A percentile compares a stretch with the other conserved stretches of the same genome.
Evolutionary conservation across 2,888 invertebrate species (phyloP).

Genomic region (Eretmocerus hayati): DNA sequence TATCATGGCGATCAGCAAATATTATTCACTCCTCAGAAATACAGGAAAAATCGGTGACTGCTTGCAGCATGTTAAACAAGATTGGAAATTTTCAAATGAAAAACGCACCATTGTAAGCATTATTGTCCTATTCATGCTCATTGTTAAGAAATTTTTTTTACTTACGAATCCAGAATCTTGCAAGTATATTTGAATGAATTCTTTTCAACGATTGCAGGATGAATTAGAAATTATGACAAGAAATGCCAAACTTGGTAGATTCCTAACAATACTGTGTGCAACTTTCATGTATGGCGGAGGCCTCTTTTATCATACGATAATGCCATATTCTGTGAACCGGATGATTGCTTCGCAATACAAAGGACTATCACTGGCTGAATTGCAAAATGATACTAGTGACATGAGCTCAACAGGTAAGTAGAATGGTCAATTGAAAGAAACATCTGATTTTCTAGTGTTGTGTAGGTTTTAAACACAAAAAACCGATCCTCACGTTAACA

Average conservation of each 20-base stretch:
- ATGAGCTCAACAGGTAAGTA: too few relatives aligned
- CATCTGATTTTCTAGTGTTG: too few relatives aligned
- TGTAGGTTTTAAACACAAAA: too few relatives aligned
- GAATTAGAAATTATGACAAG: slow-evolving; percentile 28
- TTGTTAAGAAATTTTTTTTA: not conserved
- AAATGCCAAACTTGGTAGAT: slow-evolving; percentile 30
- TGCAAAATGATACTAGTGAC: too few relatives aligned
- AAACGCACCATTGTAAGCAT: slow-evolving; percentile 5
- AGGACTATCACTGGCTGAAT: too few relatives aligned
- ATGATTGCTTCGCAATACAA: too few relatives aligned
- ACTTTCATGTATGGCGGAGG: slow-evolving; percentile 33
- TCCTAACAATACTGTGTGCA: slow-evolving; percentile 25
- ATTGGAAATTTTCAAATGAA: slow-evolving; percentile 28
- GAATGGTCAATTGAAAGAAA: too few relatives aligned
- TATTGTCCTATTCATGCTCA: not conserved
- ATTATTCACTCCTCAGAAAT: slow-evolving; percentile 22
- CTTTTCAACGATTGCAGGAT: not conserved
- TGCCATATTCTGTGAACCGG: slow-evolving; percentile 36
- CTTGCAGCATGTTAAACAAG: slow-evolving; percentile 27
- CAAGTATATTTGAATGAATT: too few relatives aligned
- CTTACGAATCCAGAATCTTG: too few relatives aligned
- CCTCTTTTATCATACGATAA: slow-evolving; percentile 33
- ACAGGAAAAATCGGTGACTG: slow-evolving; percentile 23
- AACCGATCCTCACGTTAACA: too few relatives aligned
- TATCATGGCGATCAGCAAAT: slow-evolving; percentile 31